Evolutionary conservation across 1,140 invertebrate species (phyloP).

Genomic region (Helicoverpa armigera): DNA sequence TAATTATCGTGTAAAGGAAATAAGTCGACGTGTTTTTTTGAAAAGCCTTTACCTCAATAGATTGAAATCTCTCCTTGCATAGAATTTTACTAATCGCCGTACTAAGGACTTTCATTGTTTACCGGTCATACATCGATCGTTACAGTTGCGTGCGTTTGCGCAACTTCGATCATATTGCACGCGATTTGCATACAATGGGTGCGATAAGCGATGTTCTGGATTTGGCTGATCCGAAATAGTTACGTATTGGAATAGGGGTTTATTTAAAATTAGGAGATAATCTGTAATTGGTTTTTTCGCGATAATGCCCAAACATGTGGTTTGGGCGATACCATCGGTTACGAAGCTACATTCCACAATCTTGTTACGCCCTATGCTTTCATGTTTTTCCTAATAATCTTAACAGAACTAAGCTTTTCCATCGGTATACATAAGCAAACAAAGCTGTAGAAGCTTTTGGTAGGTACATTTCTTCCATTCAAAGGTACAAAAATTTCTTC

Average conservation of each 20-base stretch:
- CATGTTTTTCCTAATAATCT: neutral
- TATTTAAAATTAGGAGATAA: slow-evolving; percentile 31
- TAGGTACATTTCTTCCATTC: neutral
- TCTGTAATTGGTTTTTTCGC: slow-evolving; percentile 14
- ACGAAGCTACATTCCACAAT: slow-evolving; percentile 1
- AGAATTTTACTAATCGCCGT: slow-evolving; percentile 33
- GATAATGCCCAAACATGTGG: neutral
- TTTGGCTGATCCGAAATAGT: slow-evolving; percentile 53
- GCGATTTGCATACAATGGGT: slow-evolving; percentile 74
- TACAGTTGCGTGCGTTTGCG: slow-evolving; percentile 62
- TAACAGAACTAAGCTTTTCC: no score
- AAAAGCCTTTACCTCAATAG: slow-evolving; percentile 22
- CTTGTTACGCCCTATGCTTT: slow-evolving; percentile 13
- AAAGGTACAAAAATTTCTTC: neutral
- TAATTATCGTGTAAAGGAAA: no score
- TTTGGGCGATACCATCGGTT: slow-evolving; percentile 4
- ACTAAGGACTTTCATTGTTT: slow-evolving; percentile 40
- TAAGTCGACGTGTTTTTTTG: neutral
- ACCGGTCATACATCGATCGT: slow-evolving; percentile 32
- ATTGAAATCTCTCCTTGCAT: slow-evolving; percentile 28
- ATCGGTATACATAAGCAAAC: no score
- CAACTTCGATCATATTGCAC: slow-evolving; percentile 69
- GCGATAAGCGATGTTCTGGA: slow-evolving; percentile 59
- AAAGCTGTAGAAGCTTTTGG: neutral
- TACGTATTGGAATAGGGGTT: slow-evolving; percentile 5